Conservation (phyloP, 2,797 vertebrate species). For the Dicrostonyx torquatus region DNA sequence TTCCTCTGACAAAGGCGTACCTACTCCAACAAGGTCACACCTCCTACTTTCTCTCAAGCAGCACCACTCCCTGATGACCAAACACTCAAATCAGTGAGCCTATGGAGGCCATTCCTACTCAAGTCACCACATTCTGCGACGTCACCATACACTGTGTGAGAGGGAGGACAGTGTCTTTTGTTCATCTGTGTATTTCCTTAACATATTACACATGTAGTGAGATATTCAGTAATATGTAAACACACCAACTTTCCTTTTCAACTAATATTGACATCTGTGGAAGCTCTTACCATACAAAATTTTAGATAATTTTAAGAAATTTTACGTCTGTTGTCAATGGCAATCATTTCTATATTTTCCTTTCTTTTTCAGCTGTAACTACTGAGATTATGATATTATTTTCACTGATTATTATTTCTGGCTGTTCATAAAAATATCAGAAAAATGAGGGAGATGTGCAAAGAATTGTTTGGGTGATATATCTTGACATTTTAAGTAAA, state of each 20-base stretch:
- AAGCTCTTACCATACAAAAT: neutral
- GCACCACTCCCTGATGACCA: neutral
- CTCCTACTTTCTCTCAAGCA: neutral
- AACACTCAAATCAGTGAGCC: no score
- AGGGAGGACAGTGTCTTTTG: neutral
- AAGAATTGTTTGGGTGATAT: neutral
- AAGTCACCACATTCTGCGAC: neutral
- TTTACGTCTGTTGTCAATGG: neutral
- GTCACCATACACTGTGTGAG: neutral
- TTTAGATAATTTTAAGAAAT: neutral
- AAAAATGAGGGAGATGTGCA: neutral
- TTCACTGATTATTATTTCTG: neutral
- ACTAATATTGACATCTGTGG: neutral
- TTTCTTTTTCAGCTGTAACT: neutral
- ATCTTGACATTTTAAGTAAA: conserved; percentile 32
- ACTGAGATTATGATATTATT: neutral
- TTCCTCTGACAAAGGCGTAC: neutral
- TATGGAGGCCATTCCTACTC: neutral
- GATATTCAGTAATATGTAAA: neutral
- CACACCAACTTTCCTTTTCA: neutral
- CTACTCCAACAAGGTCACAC: neutral
- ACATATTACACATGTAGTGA: neutral
- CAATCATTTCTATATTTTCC: neutral
- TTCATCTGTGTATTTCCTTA: neutral
- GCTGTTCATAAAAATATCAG: neutral